Base-by-base conservation (phyloP, 2,888 invertebrate species). In the Endomychus coccineus region DNA sequence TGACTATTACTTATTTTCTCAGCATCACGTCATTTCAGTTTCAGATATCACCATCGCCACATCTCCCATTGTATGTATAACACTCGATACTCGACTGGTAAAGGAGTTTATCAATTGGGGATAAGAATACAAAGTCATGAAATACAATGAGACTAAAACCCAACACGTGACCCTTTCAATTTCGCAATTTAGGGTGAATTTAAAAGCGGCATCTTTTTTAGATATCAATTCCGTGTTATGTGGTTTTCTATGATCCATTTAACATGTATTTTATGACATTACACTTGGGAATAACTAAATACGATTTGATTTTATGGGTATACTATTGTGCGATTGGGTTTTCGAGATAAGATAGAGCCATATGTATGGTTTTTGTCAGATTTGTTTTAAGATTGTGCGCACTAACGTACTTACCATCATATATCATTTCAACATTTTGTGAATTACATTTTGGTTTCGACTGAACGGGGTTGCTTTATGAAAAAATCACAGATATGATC, bases 161-260 rank as follows among this genome's bases (percentile, higher is more conserved):
- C 43, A 50, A 52, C 60, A 61, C 62, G 61, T 57, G 64, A 62
- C 62, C 63, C 60, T 58, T 62, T 61, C 57, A 61, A 61, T 63
- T 62, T 56, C 49, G 46, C 54, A 50, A 46, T 55, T 55, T 49
- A 48, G 61, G 60, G 61, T 59, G 59, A 55, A 58, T 52, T 45
- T 44, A 46, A 49, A 49, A 51, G 46, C 46, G 46, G 46, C 48
- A 49, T 51, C 48, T 52, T 56, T 55, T 54, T 44, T 46, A 53
- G 51, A 55, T 61, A 61, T 62, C 61, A 59, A 57, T 59, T 61
- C 52, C 55, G 52, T 56, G 62, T 63, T 62, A 61, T 61, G 61
- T 45, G 58, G 59, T 60, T 59, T 55, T 55, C 55, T 54, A 62
- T 63, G 61, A 61, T 55, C 62, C 64, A 64, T 65, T 65, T 62